Conservation (phyloP, 2,797 vertebrate species). For the Peromyscus nudipes region DNA sequence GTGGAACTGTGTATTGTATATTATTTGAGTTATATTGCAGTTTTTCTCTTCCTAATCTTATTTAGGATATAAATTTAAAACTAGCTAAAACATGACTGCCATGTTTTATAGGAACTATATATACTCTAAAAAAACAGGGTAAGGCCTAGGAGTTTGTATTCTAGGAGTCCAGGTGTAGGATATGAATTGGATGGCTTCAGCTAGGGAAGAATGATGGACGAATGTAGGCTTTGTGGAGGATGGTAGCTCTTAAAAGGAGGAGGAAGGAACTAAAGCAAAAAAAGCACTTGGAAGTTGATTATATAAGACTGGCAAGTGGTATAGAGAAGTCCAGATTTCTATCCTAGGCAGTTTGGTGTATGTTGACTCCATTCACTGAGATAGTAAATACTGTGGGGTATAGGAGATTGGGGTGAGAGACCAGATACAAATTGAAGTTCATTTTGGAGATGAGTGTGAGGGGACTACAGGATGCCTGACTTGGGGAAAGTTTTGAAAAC, state of each 20-base stretch:
- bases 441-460: constrained; percentile 54
- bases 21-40: constrained; percentile 45
- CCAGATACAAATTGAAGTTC: constrained; percentile 1
- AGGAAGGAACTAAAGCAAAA: constrained; percentile 39
- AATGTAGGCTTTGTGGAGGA: not conserved
- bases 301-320: not conserved
- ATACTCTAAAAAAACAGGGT: constrained; percentile 6
- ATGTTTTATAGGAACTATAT: constrained; percentile 16
- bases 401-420: not conserved
- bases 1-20: constrained; percentile 57
- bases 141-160: not conserved
- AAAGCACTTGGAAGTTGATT: not conserved
- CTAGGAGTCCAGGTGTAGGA: not conserved
- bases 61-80: constrained; percentile 55
- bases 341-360: constrained; percentile 8
- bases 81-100: not conserved
- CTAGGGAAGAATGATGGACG: not conserved
- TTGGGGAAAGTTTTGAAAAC: constrained; percentile 27
- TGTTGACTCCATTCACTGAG: not conserved
- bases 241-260: constrained; percentile 12
- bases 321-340: not conserved
- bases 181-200: constrained; percentile 13
- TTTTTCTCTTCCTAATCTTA: constrained; percentile 50
- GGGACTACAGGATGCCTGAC: not conserved
- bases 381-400: not conserved